Evolutionary conservation across 2,797 vertebrate species (phyloP).

Genomic region (Epinephelus malabaricus): DNA sequence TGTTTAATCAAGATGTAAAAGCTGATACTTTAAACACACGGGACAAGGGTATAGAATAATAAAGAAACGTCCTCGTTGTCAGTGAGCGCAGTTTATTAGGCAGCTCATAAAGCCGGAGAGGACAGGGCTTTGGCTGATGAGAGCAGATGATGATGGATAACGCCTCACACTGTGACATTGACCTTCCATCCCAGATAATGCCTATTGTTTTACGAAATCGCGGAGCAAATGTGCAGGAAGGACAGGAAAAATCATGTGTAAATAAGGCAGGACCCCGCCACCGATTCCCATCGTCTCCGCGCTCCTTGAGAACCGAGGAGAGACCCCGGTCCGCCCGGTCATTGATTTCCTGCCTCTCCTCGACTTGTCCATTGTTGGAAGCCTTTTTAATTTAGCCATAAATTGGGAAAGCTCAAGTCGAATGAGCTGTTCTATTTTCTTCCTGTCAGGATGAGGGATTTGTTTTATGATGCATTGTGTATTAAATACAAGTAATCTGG

Average conservation of each 20-base stretch:
- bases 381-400: constrained; percentile 98
- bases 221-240: constrained; percentile 88
- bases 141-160: constrained; percentile 92
- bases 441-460: constrained; percentile 99
- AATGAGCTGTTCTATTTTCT: constrained; percentile 99
- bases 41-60: constrained; percentile 34
- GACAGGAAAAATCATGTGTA: constrained; percentile 92
- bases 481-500: constrained; percentile 99
- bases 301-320: constrained; percentile 90
- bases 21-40: neutral
- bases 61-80: constrained; percentile 59
- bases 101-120: constrained; percentile 73
- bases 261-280: constrained; percentile 89
- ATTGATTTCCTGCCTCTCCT: constrained; percentile 94
- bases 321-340: constrained; percentile 88
- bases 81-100: constrained; percentile 70
- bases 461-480: constrained; percentile 99
- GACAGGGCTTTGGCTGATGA: constrained; percentile 72
- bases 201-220: constrained; percentile 91
- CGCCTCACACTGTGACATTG: constrained; percentile 92
- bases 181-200: constrained; percentile 95
- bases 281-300: constrained; percentile 89
- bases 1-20: neutral
- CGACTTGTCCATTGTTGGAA: constrained; percentile 92
- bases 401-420: constrained; percentile 96